phyloP scores from a whole-genome alignment of 2,888 invertebrate species.

The Hedya salicella region DNA sequence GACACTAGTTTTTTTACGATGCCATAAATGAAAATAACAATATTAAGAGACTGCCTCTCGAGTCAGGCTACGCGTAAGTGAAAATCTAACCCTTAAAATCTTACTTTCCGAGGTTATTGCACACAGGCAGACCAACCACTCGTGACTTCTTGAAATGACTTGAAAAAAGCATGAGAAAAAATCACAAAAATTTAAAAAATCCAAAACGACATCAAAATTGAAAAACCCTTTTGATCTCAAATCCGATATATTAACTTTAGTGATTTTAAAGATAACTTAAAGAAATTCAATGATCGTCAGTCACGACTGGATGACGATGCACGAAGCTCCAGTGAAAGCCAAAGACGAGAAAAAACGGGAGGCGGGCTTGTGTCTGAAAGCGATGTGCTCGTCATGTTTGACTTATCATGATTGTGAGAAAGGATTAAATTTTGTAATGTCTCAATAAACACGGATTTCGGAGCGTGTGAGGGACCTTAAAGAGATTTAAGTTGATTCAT shows the following conservation, averaged over 20 bases:
- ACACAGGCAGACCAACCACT: too few species aligned
- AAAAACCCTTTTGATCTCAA: slow-evolving; percentile 26
- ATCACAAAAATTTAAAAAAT: not conserved
- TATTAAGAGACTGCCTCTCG: too few species aligned
- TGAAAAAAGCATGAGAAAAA: too few species aligned
- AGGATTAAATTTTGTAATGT: slow-evolving; percentile 20
- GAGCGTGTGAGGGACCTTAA: slow-evolving; percentile 3
- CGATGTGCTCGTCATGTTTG: slow-evolving; percentile 23
- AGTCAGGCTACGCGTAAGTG: too few species aligned
- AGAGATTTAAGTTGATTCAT: slow-evolving; percentile 3
- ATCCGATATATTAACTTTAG: slow-evolving; percentile 22
- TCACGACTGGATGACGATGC: slow-evolving; percentile 25
- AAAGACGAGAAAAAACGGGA: slow-evolving; percentile 13
- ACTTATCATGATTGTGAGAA: slow-evolving; percentile 5
- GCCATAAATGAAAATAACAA: too few species aligned
- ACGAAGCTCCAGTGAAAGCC: slow-evolving; percentile 18
- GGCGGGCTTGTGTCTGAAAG: not conserved
- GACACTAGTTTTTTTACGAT: too few species aligned
- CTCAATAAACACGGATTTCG: slow-evolving; percentile 23
- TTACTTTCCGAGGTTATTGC: too few species aligned
- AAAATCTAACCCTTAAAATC: too few species aligned
- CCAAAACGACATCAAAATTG: slow-evolving; percentile 9
- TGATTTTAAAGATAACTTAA: slow-evolving; percentile 17
- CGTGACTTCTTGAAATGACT: too few species aligned
- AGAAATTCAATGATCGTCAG: slow-evolving; percentile 6